These are phyloP conservation scores for Teleogryllus oceanicus DNA, from an alignment of 2,888 invertebrate genomes.

Conservation along the genomic window DNA sequence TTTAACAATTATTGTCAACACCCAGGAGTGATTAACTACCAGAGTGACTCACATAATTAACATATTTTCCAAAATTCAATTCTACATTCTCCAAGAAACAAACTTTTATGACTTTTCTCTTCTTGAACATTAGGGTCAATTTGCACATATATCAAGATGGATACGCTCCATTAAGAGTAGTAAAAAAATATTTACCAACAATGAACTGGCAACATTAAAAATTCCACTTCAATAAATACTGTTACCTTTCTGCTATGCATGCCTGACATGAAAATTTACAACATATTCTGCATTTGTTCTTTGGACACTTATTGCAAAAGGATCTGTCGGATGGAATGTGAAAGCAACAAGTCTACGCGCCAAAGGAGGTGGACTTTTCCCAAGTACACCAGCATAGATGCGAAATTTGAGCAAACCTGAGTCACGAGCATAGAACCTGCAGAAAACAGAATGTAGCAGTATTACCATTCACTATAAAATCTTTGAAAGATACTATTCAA, in stretches of 20 bases:
- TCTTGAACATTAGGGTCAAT: too few relatives aligned
- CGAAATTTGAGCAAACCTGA: constrained; percentile 73
- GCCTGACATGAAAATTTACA: constrained; percentile 89
- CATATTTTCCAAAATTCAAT: neutral
- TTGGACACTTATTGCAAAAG: constrained; percentile 93
- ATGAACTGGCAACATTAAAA: neutral
- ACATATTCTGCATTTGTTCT: constrained; percentile 89
- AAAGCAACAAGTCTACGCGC: constrained; percentile 84
- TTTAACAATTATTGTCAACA: constrained; percentile 18
- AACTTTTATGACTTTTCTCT: too few relatives aligned
- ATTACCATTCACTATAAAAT: neutral
- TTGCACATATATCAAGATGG: too few relatives aligned
- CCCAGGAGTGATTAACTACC: neutral
- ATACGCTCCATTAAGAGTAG: too few relatives aligned
- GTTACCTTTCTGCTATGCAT: constrained; percentile 43
- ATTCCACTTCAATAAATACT: neutral
- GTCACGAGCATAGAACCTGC: constrained; percentile 81
- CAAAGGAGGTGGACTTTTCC: constrained; percentile 62
- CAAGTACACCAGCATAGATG: constrained; percentile 65
- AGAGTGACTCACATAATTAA: neutral
- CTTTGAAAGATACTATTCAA: neutral
- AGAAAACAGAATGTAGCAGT: constrained; percentile 36
- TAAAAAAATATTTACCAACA: neutral
- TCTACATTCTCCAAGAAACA: neutral
- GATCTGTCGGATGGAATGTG: constrained; percentile 94